Evolutionary conservation across 2,797 vertebrate genomes (phyloP).

Genomic region (Tamandua tetradactyla): DNA sequence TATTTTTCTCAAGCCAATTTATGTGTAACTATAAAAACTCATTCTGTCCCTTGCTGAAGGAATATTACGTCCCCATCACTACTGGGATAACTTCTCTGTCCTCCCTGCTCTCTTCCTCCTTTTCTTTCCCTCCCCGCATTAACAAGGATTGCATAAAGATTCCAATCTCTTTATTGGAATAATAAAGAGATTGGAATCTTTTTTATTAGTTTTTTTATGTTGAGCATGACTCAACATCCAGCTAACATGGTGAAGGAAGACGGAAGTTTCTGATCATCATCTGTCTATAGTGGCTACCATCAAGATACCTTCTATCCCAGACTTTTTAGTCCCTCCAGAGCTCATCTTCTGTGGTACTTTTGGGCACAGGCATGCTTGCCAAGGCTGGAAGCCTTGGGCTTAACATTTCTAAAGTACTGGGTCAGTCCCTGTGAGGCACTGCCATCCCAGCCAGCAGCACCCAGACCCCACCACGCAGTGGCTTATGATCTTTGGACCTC

Average conservation of each 20-base stretch:
- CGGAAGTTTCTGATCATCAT: neutral
- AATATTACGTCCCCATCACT: neutral
- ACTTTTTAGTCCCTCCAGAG: neutral
- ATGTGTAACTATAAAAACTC: neutral
- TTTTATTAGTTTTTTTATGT: too few relatives aligned
- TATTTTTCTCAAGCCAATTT: neutral
- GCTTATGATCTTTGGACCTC: neutral
- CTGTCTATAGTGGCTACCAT: neutral
- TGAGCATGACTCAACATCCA: neutral
- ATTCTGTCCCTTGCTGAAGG: neutral
- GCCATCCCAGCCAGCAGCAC: neutral
- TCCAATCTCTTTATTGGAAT: too few relatives aligned
- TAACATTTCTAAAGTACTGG: neutral
- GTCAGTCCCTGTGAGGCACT: neutral
- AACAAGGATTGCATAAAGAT: accelerated
- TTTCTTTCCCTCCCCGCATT: neutral
- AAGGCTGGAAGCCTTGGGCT: neutral
- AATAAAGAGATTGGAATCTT: too few relatives aligned
- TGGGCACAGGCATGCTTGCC: neutral
- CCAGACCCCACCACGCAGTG: too few relatives aligned
- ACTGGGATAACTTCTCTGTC: neutral
- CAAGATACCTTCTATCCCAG: neutral
- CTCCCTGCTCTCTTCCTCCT: neutral
- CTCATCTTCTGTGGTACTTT: too few relatives aligned
- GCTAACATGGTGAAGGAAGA: neutral